Percentiles rank a stretch among this genome's conserved stretches.
These are phyloP conservation scores for Watsonalla cultraria DNA, from an alignment of 2,888 invertebrate genomes.

Conservation along the genomic window DNA sequence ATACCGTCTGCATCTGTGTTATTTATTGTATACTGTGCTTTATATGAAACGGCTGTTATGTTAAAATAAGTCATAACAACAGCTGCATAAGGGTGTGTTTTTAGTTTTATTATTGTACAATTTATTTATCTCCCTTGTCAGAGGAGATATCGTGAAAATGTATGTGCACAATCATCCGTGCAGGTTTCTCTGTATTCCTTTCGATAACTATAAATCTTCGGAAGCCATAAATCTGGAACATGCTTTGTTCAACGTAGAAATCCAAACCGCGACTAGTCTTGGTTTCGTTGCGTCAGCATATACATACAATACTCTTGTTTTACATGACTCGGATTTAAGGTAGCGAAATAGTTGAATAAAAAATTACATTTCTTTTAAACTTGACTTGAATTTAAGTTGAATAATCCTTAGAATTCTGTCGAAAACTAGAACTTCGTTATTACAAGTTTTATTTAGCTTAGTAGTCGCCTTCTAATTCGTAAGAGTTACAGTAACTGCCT, in stretches of 20 bases:
- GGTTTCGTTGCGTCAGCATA: neutral
- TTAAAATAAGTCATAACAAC: neutral
- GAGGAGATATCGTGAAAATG: neutral
- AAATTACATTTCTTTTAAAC: too few relatives aligned
- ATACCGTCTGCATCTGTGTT: too few relatives aligned
- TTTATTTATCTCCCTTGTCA: neutral
- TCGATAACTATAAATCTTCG: neutral
- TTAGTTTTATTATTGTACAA: neutral
- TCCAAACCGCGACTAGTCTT: neutral
- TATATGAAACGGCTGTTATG: too few relatives aligned
- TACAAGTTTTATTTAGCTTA: too few relatives aligned
- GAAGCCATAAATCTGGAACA: neutral
- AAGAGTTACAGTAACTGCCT: too few relatives aligned
- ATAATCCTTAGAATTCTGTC: too few relatives aligned
- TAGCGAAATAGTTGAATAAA: too few relatives aligned
- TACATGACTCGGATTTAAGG: too few relatives aligned
- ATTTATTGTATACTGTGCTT: too few relatives aligned
- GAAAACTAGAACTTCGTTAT: too few relatives aligned
- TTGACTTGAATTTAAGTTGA: too few relatives aligned
- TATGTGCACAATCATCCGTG: neutral
- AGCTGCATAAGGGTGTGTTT: neutral
- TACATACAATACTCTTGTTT: neutral
- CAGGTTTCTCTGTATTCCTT: neutral
- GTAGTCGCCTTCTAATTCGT: too few relatives aligned
- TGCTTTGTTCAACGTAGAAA: neutral